Base-by-base conservation (phyloP, 1,140 invertebrate genomes). In the Schlechtendalia chinensis region DNA sequence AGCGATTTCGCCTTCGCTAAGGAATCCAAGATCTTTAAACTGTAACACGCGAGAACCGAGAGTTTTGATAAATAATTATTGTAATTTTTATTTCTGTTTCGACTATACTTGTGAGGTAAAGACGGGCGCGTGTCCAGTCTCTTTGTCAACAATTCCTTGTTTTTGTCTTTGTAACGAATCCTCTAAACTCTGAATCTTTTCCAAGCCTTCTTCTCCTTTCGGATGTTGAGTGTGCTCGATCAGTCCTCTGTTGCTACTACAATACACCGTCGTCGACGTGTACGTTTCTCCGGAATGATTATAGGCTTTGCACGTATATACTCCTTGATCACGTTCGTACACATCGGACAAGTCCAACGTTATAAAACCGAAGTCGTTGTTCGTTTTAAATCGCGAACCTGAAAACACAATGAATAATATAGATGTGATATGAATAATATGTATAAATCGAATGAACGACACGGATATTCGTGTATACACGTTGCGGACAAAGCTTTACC, bases 301-400 rank as follows among this genome's bases (percentile, higher is more conserved):
- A 82, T 89, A 93, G 19, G 93, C 94, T 84, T 95, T 94, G 86
- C 93, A 94, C 6, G 95, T 96, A 85, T 97, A 97, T 82, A 96
- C 93, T 82, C 97, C 97, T 84, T 95, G 94, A 86, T 99, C 98
- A 83, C 96, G 90, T 82, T 95, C 92, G 85, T 97, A 94, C 0
- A 95, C 91, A 85, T 97, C 94, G 63, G 90, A 93, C 59, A 97
- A 86, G 85, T 96, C 94, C 65, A 98, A 87, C 10, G 94, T 95
- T 1, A 96, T 94, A 85, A 95, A 96, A 81, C 96, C 96, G 85
- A 98, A 97, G 83, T 98, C 95, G 85, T 90, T 94, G 0, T 92
- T 94, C 85, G 94, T 90, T 85, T 94, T 96, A 85, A 94, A 96
- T 79, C 94, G 88, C 10, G 93, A 92, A 50, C 86, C 87, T 84